Evolutionary conservation across 2,888 invertebrate genomes (phyloP).

Genomic region (Calameuta pallipes): DNA sequence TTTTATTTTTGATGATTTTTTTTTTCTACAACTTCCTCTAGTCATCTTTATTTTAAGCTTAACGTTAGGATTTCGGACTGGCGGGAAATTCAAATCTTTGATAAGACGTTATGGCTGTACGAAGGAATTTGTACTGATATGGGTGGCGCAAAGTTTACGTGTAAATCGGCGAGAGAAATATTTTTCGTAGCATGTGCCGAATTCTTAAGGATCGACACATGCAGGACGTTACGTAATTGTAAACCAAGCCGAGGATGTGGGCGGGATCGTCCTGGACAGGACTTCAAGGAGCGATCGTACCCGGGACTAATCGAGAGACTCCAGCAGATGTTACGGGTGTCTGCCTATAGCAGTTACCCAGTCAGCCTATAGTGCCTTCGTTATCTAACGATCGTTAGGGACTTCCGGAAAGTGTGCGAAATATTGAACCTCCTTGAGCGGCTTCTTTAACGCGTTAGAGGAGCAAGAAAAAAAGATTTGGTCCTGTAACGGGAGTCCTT

Average conservation of each 20-base stretch:
- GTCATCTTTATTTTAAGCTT: neutral
- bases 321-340: constrained; percentile 47
- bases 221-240: constrained; percentile 54
- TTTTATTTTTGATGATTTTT: neutral
- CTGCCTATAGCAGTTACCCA: constrained; percentile 7
- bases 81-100: neutral
- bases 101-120: no score
- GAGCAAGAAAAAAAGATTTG: neutral
- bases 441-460: neutral
- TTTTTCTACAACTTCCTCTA: neutral
- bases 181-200: constrained; percentile 27
- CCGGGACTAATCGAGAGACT: constrained; percentile 48
- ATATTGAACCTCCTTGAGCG: neutral
- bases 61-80: fast-evolving
- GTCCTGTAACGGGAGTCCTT: neutral
- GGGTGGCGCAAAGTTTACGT: neutral
- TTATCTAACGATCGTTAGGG: constrained; percentile 39
- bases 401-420: constrained; percentile 32
- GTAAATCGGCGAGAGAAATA: neutral
- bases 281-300: constrained; percentile 24
- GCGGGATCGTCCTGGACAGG: constrained; percentile 44
- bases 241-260: constrained; percentile 56
- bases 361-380: constrained; percentile 14
- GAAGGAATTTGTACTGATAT: no score
- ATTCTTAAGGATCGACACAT: constrained; percentile 32